These are phyloP conservation scores for Nansenia antarctica DNA, from an alignment of 2,113 vertebrate genomes.

Conservation along the genomic window DNA sequence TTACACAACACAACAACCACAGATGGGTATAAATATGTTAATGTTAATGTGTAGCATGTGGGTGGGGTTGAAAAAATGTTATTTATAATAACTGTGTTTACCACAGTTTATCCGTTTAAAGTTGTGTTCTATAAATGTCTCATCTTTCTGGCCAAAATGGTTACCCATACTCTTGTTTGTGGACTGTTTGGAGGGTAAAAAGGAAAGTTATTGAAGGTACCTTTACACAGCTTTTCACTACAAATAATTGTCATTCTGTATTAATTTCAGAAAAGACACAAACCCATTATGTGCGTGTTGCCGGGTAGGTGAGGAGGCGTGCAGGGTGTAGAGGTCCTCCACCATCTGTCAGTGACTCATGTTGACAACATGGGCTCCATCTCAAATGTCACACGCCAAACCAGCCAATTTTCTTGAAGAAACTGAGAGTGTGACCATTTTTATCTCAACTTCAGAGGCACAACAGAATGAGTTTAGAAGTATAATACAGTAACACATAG, in stretches of 20 bases:
- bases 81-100: no score
- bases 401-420: no score
- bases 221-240: not conserved
- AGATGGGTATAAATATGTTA: no score
- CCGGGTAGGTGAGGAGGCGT: not conserved
- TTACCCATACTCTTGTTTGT: not conserved
- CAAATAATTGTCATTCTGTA: not conserved
- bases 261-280: not conserved
- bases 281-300: not conserved
- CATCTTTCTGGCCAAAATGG: not conserved
- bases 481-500: no score
- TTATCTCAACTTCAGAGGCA: slow-evolving; percentile 1
- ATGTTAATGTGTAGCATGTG: no score
- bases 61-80: no score
- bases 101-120: no score
- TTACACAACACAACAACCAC: no score
- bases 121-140: no score
- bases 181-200: no score
- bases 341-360: slow-evolving; percentile 55
- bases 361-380: slow-evolving; percentile 13
- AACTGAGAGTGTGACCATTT: no score
- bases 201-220: not conserved
- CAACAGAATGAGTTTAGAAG: no score
- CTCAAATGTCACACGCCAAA: slow-evolving; percentile 23
- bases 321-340: slow-evolving; percentile 8